Evolutionary conservation across 2,113 vertebrate species (phyloP).

Genomic region (Hemiprocne comata): DNA sequence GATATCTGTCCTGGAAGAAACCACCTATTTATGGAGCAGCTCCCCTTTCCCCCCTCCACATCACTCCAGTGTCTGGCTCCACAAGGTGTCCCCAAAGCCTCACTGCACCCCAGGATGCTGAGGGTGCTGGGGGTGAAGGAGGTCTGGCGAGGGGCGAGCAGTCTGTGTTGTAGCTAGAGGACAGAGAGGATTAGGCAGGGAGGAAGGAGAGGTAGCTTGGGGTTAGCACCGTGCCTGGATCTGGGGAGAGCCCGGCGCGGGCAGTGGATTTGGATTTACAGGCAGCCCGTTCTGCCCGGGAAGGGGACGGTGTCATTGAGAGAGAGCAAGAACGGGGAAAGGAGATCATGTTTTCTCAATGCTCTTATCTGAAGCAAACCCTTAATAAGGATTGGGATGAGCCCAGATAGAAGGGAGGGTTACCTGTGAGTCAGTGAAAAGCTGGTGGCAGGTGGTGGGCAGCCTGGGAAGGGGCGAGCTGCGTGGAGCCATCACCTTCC

Average conservation of each 20-base stretch:
- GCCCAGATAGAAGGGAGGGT: neutral
- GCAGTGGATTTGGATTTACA: neutral
- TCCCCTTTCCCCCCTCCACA: neutral
- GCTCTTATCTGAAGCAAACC: constrained; percentile 52
- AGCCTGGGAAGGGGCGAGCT: accelerated
- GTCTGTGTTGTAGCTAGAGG: neutral
- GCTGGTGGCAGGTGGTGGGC: neutral
- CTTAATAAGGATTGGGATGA: constrained; percentile 66
- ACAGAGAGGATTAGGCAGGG: neutral
- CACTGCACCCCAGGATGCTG: accelerated
- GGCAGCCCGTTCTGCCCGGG: accelerated
- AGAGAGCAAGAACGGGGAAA: constrained; percentile 44
- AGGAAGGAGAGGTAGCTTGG: accelerated
- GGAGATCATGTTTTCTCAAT: constrained; percentile 62
- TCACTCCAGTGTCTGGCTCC: accelerated
- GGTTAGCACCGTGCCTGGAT: accelerated
- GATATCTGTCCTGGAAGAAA: neutral
- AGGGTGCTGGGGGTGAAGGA: no score
- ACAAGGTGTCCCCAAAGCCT: accelerated
- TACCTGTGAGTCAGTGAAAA: neutral
- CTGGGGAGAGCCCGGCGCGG: neutral
- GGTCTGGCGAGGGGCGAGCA: accelerated
- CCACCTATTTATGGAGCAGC: neutral
- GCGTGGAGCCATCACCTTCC: accelerated
- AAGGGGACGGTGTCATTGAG: constrained; percentile 50